These are phyloP conservation scores for Sebastes trivittatus DNA, from an alignment of 2,797 vertebrate species.

Conservation along the genomic window DNA sequence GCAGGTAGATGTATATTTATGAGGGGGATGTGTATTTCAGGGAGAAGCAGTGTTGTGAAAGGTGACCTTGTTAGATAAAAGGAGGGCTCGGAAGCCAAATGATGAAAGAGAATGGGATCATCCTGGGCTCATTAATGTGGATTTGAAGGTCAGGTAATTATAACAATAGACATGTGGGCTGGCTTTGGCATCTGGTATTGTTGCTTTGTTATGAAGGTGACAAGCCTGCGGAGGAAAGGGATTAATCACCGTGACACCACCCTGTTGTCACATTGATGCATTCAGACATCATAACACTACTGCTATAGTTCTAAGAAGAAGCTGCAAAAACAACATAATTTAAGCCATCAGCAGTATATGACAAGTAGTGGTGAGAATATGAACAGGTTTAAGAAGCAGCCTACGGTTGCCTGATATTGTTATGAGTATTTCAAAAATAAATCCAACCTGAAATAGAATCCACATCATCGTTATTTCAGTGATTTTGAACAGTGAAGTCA, in stretches of 20 bases:
- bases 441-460: conserved; percentile 5
- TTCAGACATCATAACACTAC: conserved; percentile 71
- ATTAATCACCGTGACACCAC: conserved; percentile 78
- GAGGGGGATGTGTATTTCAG: conserved; percentile 75
- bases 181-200: conserved; percentile 80
- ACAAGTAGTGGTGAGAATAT: conserved; percentile 34
- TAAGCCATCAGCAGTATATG: conserved; percentile 11
- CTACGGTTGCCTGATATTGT: background rate
- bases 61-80: conserved; percentile 84
- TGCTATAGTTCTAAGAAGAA: conserved; percentile 37
- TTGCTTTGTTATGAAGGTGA: conserved; percentile 79
- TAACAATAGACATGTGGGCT: conserved; percentile 75
- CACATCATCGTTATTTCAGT: background rate
- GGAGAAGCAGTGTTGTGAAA: conserved; percentile 73
- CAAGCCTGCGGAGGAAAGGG: conserved; percentile 68
- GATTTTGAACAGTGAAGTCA: background rate
- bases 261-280: conserved; percentile 74
- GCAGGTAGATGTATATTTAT: conserved; percentile 81
- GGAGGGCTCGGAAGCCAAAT: conserved; percentile 76
- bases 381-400: conserved; percentile 30
- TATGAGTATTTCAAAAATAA: conserved; percentile 37
- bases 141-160: conserved; percentile 85
- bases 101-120: conserved; percentile 82
- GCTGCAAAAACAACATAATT: conserved; percentile 52
- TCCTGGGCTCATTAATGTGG: conserved; percentile 82